These are phyloP conservation scores for Xenopus petersii DNA, from an alignment of 2,797 vertebrate genomes.

Conservation along the genomic window DNA sequence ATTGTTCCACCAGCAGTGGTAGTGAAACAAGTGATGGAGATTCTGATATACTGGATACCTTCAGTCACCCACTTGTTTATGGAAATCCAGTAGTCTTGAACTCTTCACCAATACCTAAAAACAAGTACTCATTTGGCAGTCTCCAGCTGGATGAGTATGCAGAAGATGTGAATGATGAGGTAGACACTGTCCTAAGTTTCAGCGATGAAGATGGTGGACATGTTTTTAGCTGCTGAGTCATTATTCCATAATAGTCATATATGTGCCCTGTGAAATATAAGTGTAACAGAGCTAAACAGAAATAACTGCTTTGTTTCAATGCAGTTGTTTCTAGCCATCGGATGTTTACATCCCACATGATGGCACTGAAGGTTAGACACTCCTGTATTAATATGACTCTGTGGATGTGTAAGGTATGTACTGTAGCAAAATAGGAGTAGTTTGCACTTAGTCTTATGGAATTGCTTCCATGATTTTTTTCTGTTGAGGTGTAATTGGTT, in stretches of 20 bases:
- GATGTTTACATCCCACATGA: no score
- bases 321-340: no score
- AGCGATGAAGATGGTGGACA: slow-evolving; percentile 76
- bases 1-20: slow-evolving; percentile 81
- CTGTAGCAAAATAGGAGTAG: slow-evolving; percentile 7
- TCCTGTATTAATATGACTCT: no score
- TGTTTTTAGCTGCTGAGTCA: slow-evolving; percentile 73
- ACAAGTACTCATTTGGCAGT: slow-evolving; percentile 75
- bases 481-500: background rate
- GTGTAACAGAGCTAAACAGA: background rate
- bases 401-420: background rate
- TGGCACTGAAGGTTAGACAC: no score
- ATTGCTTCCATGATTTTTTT: background rate
- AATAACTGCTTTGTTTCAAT: no score
- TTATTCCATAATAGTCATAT: background rate
- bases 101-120: slow-evolving; percentile 72
- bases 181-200: slow-evolving; percentile 70
- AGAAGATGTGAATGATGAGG: slow-evolving; percentile 58
- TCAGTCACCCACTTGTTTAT: slow-evolving; percentile 65
- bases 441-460: slow-evolving; percentile 23
- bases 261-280: background rate
- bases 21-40: slow-evolving; percentile 91
- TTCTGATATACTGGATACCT: slow-evolving; percentile 62
- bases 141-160: slow-evolving; percentile 78
- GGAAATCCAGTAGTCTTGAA: slow-evolving; percentile 64